Evolutionary conservation across 2,888 invertebrate species (phyloP).

Genomic region (Ferdinandea cuprea): DNA sequence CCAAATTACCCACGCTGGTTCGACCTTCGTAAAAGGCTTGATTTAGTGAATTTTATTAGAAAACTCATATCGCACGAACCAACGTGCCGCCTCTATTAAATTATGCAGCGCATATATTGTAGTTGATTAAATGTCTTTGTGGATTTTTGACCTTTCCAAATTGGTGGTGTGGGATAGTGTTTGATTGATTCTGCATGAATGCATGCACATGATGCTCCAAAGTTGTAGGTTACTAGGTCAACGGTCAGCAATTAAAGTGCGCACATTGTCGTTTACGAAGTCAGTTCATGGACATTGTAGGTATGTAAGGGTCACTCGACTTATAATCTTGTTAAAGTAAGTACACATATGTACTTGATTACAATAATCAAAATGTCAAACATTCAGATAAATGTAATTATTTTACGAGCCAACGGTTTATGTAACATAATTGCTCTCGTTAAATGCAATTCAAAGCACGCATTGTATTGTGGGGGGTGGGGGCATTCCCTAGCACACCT

Average conservation of each 20-base stretch:
- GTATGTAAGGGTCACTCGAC: slow-evolving; percentile 28
- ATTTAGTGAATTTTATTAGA: slow-evolving; percentile 8
- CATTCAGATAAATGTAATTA: slow-evolving; percentile 28
- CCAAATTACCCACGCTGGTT: slow-evolving; percentile 8
- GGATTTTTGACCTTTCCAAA: slow-evolving; percentile 21
- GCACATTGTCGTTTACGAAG: slow-evolving; percentile 2
- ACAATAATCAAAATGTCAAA: slow-evolving; percentile 45
- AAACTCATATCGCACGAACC: slow-evolving; percentile 10
- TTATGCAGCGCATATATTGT: neutral
- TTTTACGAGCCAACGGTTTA: slow-evolving; percentile 38
- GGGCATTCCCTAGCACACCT: slow-evolving; percentile 15
- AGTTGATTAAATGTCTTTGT: slow-evolving; percentile 13
- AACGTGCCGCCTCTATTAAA: neutral
- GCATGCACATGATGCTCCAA: neutral
- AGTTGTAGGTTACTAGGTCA: slow-evolving; percentile 36
- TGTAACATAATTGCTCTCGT: slow-evolving; percentile 52
- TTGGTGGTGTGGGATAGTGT: neutral
- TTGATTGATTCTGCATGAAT: neutral
- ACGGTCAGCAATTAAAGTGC: neutral
- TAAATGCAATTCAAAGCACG: slow-evolving; percentile 33
- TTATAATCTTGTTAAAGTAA: slow-evolving; percentile 18
- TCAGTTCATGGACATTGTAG: neutral
- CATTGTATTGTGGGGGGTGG: slow-evolving; percentile 5
- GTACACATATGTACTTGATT: slow-evolving; percentile 1
- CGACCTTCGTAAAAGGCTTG: slow-evolving; percentile 26